These are phyloP conservation scores for Euglossa dilemma DNA, from an alignment of 1,140 invertebrate species.

Conservation along the genomic window DNA sequence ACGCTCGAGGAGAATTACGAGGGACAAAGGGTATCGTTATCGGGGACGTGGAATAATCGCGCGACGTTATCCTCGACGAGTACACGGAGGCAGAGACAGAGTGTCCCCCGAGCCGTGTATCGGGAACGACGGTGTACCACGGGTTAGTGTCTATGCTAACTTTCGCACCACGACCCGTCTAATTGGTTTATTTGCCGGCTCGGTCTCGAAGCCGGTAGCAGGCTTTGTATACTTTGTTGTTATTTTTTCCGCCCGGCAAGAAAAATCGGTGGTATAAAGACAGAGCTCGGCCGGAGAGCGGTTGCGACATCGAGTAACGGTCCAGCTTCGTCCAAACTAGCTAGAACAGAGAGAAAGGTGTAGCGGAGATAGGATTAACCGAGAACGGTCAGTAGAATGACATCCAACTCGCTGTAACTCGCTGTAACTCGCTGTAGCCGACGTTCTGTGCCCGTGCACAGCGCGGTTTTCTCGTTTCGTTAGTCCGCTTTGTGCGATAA, in stretches of 20 bases:
- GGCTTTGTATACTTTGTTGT: slow-evolving; percentile 5
- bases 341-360: slow-evolving; percentile 49
- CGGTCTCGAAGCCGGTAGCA: background rate
- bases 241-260: background rate
- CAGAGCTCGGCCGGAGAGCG: background rate
- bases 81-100: background rate
- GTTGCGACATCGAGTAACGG: slow-evolving; percentile 60
- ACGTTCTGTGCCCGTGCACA: slow-evolving; percentile 5
- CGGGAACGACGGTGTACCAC: too few relatives aligned
- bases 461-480: background rate
- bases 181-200: background rate
- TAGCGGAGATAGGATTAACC: slow-evolving; percentile 34
- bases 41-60: background rate
- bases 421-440: background rate
- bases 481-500: slow-evolving; percentile 3
- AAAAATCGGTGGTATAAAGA: slow-evolving; percentile 23
- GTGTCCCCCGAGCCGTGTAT: background rate
- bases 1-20: background rate
- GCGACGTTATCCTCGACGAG: background rate
- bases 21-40: slow-evolving; percentile 1
- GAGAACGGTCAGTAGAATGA: slow-evolving; percentile 3
- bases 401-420: slow-evolving; percentile 27
- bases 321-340: slow-evolving; percentile 49
- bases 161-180: background rate
- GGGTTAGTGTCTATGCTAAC: background rate